These are phyloP conservation scores for Enteromius mattozi DNA, from an alignment of 2,797 vertebrate species.

Conservation along the genomic window DNA sequence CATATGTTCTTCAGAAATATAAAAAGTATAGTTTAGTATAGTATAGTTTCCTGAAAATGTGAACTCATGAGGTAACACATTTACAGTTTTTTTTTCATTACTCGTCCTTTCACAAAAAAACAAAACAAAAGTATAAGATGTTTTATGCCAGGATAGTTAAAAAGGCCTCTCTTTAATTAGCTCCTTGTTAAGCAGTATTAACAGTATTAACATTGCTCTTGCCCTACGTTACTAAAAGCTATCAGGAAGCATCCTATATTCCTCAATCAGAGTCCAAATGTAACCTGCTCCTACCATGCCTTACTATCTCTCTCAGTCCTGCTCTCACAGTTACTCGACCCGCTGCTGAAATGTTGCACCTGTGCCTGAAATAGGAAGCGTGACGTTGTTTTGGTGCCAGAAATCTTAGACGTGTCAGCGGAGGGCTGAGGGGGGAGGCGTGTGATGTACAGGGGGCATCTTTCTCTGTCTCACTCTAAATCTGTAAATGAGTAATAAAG, in stretches of 20 bases:
- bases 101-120: neutral
- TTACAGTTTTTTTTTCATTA: neutral
- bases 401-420: conserved; percentile 79
- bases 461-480: neutral
- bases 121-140: neutral
- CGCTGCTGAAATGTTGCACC: conserved; percentile 76
- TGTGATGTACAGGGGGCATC: conserved; percentile 35
- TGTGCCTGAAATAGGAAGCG: conserved; percentile 77
- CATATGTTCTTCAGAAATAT: neutral
- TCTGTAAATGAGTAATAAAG: conserved; percentile 36
- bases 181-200: conserved; percentile 67
- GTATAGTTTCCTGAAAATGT: neutral
- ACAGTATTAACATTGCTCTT: conserved; percentile 60
- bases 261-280: conserved; percentile 33
- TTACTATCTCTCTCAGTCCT: conserved; percentile 18
- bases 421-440: conserved; percentile 62
- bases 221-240: conserved; percentile 27
- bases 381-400: conserved; percentile 83
- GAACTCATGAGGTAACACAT: neutral
- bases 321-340: conserved; percentile 70
- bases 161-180: conserved; percentile 55
- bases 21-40: neutral
- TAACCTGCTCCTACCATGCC: conserved; percentile 29
- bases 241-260: conserved; percentile 26
- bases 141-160: conserved; percentile 18